phyloP scores from a whole-genome alignment of 2,797 vertebrate genomes.

The Gallinago solitaria region DNA sequence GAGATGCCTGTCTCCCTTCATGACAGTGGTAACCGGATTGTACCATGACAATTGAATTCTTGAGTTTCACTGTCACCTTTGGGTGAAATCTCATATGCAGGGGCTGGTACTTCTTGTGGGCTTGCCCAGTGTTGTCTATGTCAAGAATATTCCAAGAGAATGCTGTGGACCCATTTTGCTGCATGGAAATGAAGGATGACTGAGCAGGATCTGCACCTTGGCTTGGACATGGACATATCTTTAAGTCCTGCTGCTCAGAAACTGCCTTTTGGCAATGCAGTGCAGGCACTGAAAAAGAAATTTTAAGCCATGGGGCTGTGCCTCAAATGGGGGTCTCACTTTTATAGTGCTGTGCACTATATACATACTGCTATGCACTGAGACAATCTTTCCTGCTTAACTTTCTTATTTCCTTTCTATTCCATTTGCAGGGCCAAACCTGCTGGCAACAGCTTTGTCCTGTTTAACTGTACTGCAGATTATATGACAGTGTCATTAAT shows the following conservation, averaged over 20 bases:
- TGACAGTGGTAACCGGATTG: background rate
- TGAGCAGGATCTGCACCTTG: background rate
- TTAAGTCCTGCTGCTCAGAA: background rate
- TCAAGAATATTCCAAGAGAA: background rate
- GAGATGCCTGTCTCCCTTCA: background rate
- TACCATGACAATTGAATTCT: background rate
- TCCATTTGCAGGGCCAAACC: background rate
- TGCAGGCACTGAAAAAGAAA: background rate
- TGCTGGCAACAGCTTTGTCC: background rate
- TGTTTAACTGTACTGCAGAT: background rate
- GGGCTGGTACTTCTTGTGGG: background rate
- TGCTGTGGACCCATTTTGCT: background rate
- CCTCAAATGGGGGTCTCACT: background rate
- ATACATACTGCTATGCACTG: background rate
- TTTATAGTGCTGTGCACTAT: background rate
- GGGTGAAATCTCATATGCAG: background rate
- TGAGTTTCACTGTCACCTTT: accelerated
- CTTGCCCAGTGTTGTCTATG: background rate
- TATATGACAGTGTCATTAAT: background rate
- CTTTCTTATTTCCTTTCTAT: background rate
- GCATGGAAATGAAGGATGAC: background rate
- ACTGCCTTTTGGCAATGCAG: background rate
- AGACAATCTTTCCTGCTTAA: background rate
- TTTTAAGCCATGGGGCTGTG: background rate
- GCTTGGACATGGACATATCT: background rate